These are phyloP conservation scores for Bungarus multicinctus DNA, from an alignment of 2,113 vertebrate species.

Conservation along the genomic window DNA sequence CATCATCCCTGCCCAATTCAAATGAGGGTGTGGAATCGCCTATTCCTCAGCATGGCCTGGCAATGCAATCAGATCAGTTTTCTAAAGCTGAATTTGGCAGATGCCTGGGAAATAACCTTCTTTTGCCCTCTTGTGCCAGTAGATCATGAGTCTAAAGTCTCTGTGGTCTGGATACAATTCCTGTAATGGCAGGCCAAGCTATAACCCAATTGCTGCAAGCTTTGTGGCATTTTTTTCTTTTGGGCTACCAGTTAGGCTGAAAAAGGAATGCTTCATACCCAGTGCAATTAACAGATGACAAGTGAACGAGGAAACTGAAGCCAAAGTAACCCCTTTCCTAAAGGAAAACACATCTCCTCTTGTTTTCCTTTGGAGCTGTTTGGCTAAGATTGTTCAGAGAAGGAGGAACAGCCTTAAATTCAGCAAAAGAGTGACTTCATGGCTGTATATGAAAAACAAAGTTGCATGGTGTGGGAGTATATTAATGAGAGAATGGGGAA, in stretches of 20 bases:
- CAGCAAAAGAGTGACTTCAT: not conserved
- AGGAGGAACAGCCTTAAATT: not conserved
- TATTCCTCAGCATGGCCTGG: not conserved
- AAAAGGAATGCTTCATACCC: not conserved
- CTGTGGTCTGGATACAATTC: conserved; percentile 9
- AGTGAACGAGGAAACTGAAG: not conserved
- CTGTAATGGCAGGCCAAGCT: not conserved
- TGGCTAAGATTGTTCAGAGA: not conserved
- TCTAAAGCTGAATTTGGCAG: not conserved
- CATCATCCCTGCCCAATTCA: not conserved
- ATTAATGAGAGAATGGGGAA: not conserved
- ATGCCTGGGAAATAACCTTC: not conserved
- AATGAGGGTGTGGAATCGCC: not conserved
- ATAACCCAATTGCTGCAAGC: not conserved
- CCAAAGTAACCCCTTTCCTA: not conserved
- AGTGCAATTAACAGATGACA: not conserved
- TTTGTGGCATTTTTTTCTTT: not conserved
- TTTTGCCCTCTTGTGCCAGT: not conserved
- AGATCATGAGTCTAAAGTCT: not conserved
- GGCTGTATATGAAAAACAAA: not conserved
- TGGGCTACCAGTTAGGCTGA: not conserved
- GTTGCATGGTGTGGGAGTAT: not conserved
- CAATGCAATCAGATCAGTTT: not conserved
- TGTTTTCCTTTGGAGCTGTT: not conserved
- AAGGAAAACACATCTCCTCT: not conserved